Conservation (phyloP, 2,113 vertebrate species). For the Calyptommatus sinebrachiatus region DNA sequence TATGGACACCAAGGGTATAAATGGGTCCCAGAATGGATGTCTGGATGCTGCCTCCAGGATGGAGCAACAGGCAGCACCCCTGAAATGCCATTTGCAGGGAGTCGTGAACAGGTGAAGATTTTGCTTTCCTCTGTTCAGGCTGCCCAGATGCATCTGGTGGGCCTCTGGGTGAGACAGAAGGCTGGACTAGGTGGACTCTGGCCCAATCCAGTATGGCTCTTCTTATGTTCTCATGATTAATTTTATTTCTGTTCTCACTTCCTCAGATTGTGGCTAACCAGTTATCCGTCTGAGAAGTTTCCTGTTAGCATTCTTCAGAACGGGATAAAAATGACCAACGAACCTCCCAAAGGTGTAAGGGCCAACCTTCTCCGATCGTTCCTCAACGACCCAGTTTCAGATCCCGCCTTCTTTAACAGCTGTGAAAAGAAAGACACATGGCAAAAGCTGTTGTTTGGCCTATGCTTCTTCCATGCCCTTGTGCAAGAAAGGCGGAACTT, state of each 20-base stretch:
- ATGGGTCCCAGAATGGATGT: too few relatives aligned
- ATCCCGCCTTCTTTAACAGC: conserved; percentile 80
- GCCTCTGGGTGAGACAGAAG: too few relatives aligned
- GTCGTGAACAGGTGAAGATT: too few relatives aligned
- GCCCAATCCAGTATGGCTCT: too few relatives aligned
- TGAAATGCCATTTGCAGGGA: too few relatives aligned
- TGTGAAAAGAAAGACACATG: conserved; percentile 81
- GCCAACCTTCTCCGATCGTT: conserved; percentile 89
- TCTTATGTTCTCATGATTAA: too few relatives aligned
- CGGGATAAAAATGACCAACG: conserved; percentile 93
- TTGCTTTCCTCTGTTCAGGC: too few relatives aligned
- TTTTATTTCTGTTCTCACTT: conserved; percentile 18
- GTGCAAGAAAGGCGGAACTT: conserved; percentile 92
- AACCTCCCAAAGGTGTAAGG: conserved; percentile 88
- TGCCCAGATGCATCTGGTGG: too few relatives aligned
- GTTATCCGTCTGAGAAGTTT: conserved; percentile 91
- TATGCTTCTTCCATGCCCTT: conserved; percentile 92
- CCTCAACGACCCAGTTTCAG: conserved; percentile 85
- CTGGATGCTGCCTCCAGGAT: too few relatives aligned
- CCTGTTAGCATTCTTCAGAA: conserved; percentile 93
- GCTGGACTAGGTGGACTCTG: too few relatives aligned
- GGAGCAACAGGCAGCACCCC: too few relatives aligned
- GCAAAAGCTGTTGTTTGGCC: conserved; percentile 88
- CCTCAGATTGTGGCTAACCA: conserved; percentile 88
- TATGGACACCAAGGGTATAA: too few relatives aligned